Evolutionary conservation across 2,888 invertebrate species (phyloP).

Genomic region (Rotaria macrura): DNA sequence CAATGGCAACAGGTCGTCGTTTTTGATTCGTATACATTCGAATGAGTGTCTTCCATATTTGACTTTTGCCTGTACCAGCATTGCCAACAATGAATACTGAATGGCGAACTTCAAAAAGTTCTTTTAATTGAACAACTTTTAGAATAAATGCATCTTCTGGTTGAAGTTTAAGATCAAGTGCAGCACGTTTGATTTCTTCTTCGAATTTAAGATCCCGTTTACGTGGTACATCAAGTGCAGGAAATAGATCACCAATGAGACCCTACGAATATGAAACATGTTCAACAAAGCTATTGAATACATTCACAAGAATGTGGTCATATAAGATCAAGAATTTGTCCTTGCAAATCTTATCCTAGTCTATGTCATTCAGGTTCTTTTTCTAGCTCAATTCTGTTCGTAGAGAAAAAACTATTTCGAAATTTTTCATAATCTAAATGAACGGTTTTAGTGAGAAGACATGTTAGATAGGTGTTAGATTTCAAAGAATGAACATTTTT

Average conservation of each 20-base stretch:
- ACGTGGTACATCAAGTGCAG: slow-evolving; percentile 86
- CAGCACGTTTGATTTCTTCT: slow-evolving; percentile 81
- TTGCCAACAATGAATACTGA: slow-evolving; percentile 71
- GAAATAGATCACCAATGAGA: slow-evolving; percentile 84
- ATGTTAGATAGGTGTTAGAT: too few relatives aligned
- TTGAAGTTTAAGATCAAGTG: slow-evolving; percentile 73
- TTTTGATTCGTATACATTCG: slow-evolving; percentile 75
- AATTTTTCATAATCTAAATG: too few relatives aligned
- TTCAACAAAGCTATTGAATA: too few relatives aligned
- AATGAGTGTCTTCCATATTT: slow-evolving; percentile 81
- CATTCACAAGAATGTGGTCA: too few relatives aligned
- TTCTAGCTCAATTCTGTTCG: too few relatives aligned
- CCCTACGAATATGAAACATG: slow-evolving; percentile 52
- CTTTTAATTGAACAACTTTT: slow-evolving; percentile 82
- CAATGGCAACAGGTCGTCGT: slow-evolving; percentile 75
- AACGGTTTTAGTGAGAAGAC: too few relatives aligned
- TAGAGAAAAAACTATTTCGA: too few relatives aligned
- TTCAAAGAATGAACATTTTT: too few relatives aligned
- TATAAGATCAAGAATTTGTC: too few relatives aligned
- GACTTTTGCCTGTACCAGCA: slow-evolving; percentile 86
- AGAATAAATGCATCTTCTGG: slow-evolving; percentile 64
- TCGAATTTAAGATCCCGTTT: slow-evolving; percentile 82
- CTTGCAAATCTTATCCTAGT: too few relatives aligned
- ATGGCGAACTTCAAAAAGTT: slow-evolving; percentile 83
- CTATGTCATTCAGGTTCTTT: too few relatives aligned